A percentile compares a stretch with the other conserved stretches of the same genome.
Evolutionary conservation across 1,140 invertebrate species (phyloP).

Genomic region (Orchesella cincta): DNA sequence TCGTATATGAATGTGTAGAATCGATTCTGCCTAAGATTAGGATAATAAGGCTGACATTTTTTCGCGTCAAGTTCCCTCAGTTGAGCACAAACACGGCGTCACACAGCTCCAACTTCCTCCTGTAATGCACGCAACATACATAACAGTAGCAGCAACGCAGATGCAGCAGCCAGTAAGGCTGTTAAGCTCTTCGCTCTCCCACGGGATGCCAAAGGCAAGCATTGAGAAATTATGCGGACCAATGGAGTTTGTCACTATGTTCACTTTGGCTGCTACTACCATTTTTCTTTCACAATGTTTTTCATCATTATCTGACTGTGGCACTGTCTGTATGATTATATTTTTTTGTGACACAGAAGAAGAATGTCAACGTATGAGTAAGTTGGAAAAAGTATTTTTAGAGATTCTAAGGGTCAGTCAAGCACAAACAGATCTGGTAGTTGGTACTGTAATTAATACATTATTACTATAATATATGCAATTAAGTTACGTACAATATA

Average conservation of each 20-base stretch:
- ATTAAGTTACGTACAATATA: too few relatives aligned
- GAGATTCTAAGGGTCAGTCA: too few relatives aligned
- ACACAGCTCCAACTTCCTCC: neutral
- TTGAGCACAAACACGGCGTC: neutral
- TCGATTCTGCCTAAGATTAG: neutral
- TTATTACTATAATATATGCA: too few relatives aligned
- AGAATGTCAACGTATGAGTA: too few relatives aligned
- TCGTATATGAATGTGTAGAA: too few relatives aligned
- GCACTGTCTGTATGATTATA: too few relatives aligned
- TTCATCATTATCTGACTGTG: too few relatives aligned
- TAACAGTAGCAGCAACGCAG: neutral
- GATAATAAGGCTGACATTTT: conserved; percentile 26
- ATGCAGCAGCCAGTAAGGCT: neutral
- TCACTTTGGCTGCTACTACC: conserved; percentile 3
- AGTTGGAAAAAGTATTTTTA: too few relatives aligned
- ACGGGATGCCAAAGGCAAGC: neutral
- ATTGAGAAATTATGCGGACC: conserved; percentile 21
- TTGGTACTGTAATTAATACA: too few relatives aligned
- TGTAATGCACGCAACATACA: neutral
- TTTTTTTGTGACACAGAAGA: too few relatives aligned
- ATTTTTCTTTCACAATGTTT: conserved; percentile 10
- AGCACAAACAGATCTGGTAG: too few relatives aligned
- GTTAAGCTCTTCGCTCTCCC: neutral
- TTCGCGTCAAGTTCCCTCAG: neutral
- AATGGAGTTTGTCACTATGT: conserved; percentile 19